A percentile compares a stretch with the other conserved stretches of the same genome.
Evolutionary conservation across 1,140 invertebrate species (phyloP).

Genomic region (Drosophila equinoxialis): DNA sequence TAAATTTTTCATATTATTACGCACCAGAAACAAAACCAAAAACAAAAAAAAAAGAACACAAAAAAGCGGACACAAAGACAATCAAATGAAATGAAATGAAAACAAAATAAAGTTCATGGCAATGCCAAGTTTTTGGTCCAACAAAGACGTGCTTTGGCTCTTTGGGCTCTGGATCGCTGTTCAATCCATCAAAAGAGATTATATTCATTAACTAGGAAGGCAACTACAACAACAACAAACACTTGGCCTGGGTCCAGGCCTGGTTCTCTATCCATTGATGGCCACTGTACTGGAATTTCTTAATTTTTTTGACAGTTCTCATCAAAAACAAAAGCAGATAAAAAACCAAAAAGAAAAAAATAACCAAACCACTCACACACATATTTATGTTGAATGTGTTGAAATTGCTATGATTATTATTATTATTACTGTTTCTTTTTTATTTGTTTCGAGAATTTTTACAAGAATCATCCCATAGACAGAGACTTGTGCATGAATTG

Average conservation of each 20-base stretch:
- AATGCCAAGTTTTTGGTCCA: constrained; percentile 45
- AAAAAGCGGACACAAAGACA: constrained; percentile 50
- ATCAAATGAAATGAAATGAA: constrained; percentile 55
- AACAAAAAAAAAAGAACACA: constrained; percentile 7
- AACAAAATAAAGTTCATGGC: constrained; percentile 63
- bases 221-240: constrained; percentile 34
- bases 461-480: constrained; percentile 73
- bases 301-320: constrained; percentile 78
- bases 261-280: constrained; percentile 37
- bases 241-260: background rate
- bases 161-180: constrained; percentile 45
- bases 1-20: constrained; percentile 75
- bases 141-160: constrained; percentile 45
- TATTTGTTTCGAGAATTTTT: constrained; percentile 38
- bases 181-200: constrained; percentile 80
- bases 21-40: constrained; percentile 44
- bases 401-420: constrained; percentile 71
- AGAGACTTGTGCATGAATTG: constrained; percentile 57
- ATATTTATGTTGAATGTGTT: constrained; percentile 52
- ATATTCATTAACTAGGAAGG: constrained; percentile 76
- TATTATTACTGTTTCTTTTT: constrained; percentile 39
- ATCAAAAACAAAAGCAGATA: constrained; percentile 46
- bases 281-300: constrained; percentile 70
- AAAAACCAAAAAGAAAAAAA: constrained; percentile 17
- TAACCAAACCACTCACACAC: background rate